Evolutionary conservation across 2,797 vertebrate species (phyloP).

Genomic region (Pseudomugil tenellus): DNA sequence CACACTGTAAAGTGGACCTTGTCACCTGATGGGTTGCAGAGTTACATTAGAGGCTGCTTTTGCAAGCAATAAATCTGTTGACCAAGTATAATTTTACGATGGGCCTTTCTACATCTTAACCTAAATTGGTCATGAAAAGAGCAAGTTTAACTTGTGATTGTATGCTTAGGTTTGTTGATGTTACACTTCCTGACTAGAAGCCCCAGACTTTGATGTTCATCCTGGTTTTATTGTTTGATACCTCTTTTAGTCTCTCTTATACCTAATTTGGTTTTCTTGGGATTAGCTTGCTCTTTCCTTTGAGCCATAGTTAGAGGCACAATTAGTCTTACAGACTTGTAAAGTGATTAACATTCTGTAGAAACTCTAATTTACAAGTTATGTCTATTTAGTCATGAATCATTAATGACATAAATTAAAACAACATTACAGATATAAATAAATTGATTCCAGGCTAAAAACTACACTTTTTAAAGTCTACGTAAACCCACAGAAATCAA

Average conservation of each 20-base stretch:
- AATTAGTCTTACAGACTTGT: neutral
- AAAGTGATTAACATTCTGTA: too few relatives aligned
- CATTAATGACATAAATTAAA: too few relatives aligned
- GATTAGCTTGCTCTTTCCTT: slow-evolving; percentile 18
- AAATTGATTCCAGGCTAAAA: too few relatives aligned
- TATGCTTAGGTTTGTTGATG: slow-evolving; percentile 5
- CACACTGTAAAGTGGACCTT: slow-evolving; percentile 15
- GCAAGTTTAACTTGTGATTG: neutral
- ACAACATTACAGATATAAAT: too few relatives aligned
- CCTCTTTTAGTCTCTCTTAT: slow-evolving; percentile 12
- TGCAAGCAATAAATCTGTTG: slow-evolving; percentile 5
- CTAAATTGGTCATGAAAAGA: neutral
- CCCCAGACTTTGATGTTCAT: neutral
- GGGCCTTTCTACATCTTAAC: neutral
- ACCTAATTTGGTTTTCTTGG: slow-evolving; percentile 36
- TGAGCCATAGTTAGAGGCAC: neutral
- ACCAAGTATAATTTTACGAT: slow-evolving; percentile 5
- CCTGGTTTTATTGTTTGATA: neutral
- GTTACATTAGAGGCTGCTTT: neutral
- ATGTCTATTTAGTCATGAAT: too few relatives aligned
- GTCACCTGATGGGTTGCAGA: neutral
- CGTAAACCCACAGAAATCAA: neutral
- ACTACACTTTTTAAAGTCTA: neutral
- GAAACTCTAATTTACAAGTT: neutral
- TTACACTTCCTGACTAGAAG: neutral